These are phyloP conservation scores for Zeugodacus cucurbitae DNA, from an alignment of 1,140 invertebrate species.

Conservation along the genomic window DNA sequence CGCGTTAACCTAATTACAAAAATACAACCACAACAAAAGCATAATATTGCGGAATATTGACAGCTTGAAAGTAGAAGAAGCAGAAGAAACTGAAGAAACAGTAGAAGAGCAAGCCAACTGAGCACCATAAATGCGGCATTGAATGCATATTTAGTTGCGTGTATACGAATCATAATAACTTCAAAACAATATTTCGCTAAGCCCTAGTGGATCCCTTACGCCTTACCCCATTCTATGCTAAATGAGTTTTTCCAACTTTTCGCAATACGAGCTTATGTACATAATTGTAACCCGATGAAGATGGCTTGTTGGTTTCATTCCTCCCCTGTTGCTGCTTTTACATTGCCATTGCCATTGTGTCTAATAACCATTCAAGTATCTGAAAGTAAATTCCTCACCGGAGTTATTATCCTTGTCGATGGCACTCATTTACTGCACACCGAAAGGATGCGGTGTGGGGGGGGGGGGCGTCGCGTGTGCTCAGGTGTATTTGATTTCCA, in stretches of 20 bases:
- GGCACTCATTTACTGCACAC: background rate
- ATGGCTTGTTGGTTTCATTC: background rate
- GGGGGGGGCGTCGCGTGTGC: background rate
- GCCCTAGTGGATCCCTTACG: background rate
- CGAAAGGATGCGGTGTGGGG: background rate
- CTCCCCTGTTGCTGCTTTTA: background rate
- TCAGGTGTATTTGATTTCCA: constrained; percentile 28
- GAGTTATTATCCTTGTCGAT: background rate
- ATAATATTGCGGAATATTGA: background rate
- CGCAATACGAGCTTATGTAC: background rate
- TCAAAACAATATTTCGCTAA: constrained; percentile 8
- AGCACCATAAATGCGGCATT: background rate
- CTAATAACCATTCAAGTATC: constrained; percentile 28
- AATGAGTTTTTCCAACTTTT: constrained; percentile 16
- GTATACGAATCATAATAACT: constrained; percentile 4
- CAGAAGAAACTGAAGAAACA: too few relatives aligned
- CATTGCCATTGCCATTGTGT: background rate
- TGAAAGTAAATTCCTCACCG: constrained; percentile 20
- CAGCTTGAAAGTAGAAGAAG: background rate
- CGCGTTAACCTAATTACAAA: background rate
- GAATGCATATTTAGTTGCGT: background rate
- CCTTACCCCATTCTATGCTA: background rate
- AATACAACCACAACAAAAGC: background rate
- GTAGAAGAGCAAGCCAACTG: background rate
- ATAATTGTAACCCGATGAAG: background rate